Evolutionary conservation across 23 tunicate species (phyloP).

Genomic region (Trididemnum clinides): DNA sequence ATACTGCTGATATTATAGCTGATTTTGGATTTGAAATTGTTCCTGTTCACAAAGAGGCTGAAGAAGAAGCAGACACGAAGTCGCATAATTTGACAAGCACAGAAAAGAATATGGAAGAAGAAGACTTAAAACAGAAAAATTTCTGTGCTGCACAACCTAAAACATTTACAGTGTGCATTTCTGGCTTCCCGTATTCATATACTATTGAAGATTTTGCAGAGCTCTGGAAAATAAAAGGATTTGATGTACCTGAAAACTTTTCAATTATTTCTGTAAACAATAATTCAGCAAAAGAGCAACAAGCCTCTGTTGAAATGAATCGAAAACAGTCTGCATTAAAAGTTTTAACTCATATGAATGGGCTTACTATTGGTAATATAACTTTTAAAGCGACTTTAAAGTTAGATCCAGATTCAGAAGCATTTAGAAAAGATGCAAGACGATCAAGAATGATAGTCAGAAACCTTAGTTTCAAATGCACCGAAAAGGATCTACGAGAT

Average conservation of each 20-base stretch:
- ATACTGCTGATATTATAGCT: not conserved
- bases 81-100: not conserved
- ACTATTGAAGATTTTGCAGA: slow-evolving; percentile 15
- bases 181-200: slow-evolving; percentile 32
- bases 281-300: not conserved
- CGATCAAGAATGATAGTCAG: slow-evolving; percentile 80
- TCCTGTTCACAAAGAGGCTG: not conserved
- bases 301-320: slow-evolving; percentile 15
- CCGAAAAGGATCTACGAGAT: slow-evolving; percentile 63
- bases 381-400: slow-evolving; percentile 38
- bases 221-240: slow-evolving; percentile 46
- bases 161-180: slow-evolving; percentile 7
- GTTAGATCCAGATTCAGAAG: slow-evolving; percentile 58
- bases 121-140: not conserved
- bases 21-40: slow-evolving; percentile 29
- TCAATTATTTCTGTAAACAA: slow-evolving; percentile 1
- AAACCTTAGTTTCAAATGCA: slow-evolving; percentile 74
- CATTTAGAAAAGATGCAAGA: slow-evolving; percentile 52
- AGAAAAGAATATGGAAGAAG: not conserved
- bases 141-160: not conserved
- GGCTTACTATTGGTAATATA: slow-evolving; percentile 25
- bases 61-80: not conserved
- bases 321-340: slow-evolving; percentile 76
- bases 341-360: slow-evolving; percentile 51
- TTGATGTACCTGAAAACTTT: slow-evolving; percentile 42